Conservation (phyloP, 2,888 invertebrate genomes). For the Drosophila pullipes region DNA sequence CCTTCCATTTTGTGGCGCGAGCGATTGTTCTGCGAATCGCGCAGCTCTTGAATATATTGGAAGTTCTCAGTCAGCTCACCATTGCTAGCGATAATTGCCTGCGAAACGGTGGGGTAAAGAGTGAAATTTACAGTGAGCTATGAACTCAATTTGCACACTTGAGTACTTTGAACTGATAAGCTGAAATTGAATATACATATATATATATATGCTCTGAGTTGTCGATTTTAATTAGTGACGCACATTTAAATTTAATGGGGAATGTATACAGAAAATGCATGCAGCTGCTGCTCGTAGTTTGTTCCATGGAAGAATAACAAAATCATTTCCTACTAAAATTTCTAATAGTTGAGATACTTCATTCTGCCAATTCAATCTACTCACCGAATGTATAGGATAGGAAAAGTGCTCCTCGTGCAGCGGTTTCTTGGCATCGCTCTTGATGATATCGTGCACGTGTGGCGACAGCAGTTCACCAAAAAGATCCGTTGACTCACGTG, state of each 20-base stretch:
- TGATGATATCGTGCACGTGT: constrained; percentile 94
- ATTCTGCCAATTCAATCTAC: constrained; percentile 36
- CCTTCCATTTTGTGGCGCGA: constrained; percentile 91
- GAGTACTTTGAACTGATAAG: constrained; percentile 20
- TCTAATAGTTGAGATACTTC: neutral
- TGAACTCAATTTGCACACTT: constrained; percentile 6
- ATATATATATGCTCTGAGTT: neutral
- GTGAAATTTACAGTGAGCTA: neutral
- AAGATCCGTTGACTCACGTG: constrained; percentile 98
- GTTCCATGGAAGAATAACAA: neutral
- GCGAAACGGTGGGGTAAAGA: constrained; percentile 34
- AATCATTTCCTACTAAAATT: neutral
- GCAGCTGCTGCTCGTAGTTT: neutral
- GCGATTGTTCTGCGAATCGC: constrained; percentile 88
- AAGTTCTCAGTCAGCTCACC: constrained; percentile 96
- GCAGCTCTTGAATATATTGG: constrained; percentile 96
- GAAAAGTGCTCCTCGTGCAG: constrained; percentile 91
- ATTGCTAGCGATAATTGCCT: constrained; percentile 99
- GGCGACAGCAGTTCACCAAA: constrained; percentile 97
- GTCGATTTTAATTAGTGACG: neutral
- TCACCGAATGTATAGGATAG: constrained; percentile 83
- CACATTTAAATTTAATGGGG: neutral
- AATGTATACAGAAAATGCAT: neutral
- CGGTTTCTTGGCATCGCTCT: constrained; percentile 92
- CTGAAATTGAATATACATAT: neutral